Conservation (phyloP, 2,797 vertebrate species). For the Linurgus olivaceus region DNA sequence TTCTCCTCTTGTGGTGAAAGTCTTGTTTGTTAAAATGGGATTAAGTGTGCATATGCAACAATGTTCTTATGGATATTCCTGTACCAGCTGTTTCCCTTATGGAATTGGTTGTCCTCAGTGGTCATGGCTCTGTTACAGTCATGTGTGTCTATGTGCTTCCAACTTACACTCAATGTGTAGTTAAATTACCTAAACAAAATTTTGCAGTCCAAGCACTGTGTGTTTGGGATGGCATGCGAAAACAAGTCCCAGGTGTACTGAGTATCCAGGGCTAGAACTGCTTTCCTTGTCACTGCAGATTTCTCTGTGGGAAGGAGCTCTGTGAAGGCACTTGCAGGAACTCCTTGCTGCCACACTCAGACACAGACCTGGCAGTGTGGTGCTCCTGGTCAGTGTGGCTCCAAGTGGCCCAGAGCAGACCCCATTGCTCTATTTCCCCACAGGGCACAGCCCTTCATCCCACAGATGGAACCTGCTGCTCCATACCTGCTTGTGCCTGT, state of each 20-base stretch:
- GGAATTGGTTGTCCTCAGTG: background rate
- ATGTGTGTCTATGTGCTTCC: background rate
- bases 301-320: background rate
- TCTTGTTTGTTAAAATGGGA: background rate
- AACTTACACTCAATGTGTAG: background rate
- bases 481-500: background rate
- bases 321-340: background rate
- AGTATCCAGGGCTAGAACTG: background rate
- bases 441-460: background rate
- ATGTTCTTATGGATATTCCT: background rate
- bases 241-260: background rate
- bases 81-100: background rate
- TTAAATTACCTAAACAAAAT: background rate
- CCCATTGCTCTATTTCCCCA: background rate
- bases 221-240: background rate
- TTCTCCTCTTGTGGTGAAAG: background rate
- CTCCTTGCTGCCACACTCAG: rapidly evolving
- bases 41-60: background rate
- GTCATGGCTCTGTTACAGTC: background rate
- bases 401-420: background rate
- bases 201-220: background rate
- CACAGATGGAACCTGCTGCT: background rate
- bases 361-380: rapidly evolving
- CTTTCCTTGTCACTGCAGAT: background rate
- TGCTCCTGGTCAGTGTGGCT: background rate